A percentile compares a stretch with the other conserved stretches of the same genome.
These are phyloP conservation scores for Sitta carolinensis DNA, from an alignment of 2,797 vertebrate genomes.

Conservation along the genomic window DNA sequence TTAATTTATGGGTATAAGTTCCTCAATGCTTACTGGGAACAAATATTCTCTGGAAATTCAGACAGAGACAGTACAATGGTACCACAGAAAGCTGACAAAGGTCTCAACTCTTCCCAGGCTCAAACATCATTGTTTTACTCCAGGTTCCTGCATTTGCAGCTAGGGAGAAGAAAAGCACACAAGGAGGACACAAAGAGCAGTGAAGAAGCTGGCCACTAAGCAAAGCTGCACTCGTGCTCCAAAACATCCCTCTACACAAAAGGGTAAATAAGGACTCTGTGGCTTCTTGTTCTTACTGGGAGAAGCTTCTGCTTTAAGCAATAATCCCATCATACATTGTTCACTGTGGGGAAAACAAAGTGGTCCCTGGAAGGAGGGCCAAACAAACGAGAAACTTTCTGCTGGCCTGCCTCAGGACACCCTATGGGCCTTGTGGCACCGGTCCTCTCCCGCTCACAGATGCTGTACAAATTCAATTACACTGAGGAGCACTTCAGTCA, in stretches of 20 bases:
- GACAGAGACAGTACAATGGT: neutral
- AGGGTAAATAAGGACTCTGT: constrained; percentile 28
- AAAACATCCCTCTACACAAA: neutral
- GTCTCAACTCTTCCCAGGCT: neutral
- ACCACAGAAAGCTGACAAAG: neutral
- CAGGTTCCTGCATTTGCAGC: neutral
- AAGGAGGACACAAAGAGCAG: neutral
- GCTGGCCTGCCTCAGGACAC: constrained; percentile 3
- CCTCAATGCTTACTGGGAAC: neutral
- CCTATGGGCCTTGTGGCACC: neutral
- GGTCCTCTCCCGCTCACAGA: constrained; percentile 16
- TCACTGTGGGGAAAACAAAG: neutral
- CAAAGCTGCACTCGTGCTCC: neutral
- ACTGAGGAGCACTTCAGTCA: neutral
- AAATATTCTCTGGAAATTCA: neutral
- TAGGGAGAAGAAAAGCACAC: neutral
- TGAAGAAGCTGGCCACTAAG: neutral
- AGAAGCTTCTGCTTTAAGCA: constrained; percentile 5
- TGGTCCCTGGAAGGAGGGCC: neutral
- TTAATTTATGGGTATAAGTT: neutral
- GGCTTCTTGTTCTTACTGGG: neutral
- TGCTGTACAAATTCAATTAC: constrained; percentile 56
- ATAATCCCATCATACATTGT: neutral
- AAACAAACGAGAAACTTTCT: constrained; percentile 33
- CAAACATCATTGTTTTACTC: neutral